Percentiles rank a stretch among this genome's conserved stretches.
Conservation (phyloP, 2,113 vertebrate genomes). For the Ia io region DNA sequence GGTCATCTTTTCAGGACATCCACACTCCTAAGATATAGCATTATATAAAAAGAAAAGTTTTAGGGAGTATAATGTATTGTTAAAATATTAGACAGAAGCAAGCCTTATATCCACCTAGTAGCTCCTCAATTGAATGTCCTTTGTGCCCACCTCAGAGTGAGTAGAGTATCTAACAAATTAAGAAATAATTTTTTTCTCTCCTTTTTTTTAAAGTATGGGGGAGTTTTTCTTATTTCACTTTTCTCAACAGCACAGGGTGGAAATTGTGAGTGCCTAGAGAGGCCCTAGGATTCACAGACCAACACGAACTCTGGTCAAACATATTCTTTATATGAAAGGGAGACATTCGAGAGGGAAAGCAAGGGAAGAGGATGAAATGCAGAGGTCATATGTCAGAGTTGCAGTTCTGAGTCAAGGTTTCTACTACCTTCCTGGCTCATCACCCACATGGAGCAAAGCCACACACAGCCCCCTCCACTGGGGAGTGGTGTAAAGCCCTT, state of each 20-base stretch:
- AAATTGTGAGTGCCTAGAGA: not conserved
- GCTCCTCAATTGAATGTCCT: not conserved
- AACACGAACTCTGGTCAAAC: not conserved
- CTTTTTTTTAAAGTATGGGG: not conserved
- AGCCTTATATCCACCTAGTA: not conserved
- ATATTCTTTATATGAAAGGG: conserved; percentile 44
- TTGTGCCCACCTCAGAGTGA: not conserved
- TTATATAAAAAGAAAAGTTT: not conserved
- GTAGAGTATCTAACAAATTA: not conserved
- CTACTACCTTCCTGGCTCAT: not conserved
- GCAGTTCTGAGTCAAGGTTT: not conserved
- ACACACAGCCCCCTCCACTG: not conserved
- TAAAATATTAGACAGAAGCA: not conserved
- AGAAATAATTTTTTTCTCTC: not conserved
- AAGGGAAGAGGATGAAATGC: not conserved
- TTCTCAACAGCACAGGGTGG: not conserved
- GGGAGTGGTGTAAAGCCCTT: not conserved
- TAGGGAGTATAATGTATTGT: not conserved
- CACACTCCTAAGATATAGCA: not conserved
- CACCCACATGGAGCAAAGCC: not conserved
- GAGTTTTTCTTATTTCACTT: not conserved
- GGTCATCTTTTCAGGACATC: not conserved
- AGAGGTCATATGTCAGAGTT: not conserved
- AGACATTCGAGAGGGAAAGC: not conserved
- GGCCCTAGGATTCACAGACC: not conserved